A percentile compares a stretch with the other conserved stretches of the same genome.
phyloP scores from a whole-genome alignment of 2,797 vertebrate genomes.

The Staurois parvus region DNA sequence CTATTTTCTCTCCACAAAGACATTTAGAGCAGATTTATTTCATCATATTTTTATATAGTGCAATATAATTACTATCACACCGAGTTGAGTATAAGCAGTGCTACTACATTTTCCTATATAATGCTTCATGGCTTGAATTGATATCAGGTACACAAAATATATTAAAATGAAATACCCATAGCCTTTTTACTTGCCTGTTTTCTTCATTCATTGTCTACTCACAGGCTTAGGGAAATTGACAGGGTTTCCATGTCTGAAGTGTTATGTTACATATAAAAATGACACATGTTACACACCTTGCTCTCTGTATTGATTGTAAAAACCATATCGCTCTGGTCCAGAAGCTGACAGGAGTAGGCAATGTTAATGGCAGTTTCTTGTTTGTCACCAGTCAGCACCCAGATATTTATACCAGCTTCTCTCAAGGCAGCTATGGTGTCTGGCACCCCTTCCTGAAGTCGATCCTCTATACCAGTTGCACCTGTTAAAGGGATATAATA shows the following conservation, averaged over 20 bases:
- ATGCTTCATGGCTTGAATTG: too few species aligned
- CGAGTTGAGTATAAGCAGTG: background rate
- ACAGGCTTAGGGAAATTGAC: too few species aligned
- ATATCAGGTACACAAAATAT: too few species aligned
- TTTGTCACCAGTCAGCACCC: conserved; percentile 97
- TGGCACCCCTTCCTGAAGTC: conserved; percentile 90
- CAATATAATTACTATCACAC: too few species aligned
- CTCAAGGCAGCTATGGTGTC: conserved; percentile 87
- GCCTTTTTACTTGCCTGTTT: too few species aligned
- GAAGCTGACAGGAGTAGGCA: conserved; percentile 90
- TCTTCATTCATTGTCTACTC: too few species aligned
- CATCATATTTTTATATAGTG: too few species aligned
- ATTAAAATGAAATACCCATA: too few species aligned
- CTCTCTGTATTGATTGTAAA: conserved; percentile 90
- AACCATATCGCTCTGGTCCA: conserved; percentile 87
- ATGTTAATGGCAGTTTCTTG: conserved; percentile 95
- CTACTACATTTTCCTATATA: background rate
- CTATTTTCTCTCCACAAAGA: too few species aligned
- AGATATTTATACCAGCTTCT: conserved; percentile 90
- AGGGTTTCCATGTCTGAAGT: background rate
- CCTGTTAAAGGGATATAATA: conserved; percentile 76
- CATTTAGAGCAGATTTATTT: too few species aligned
- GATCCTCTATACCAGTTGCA: conserved; percentile 94
- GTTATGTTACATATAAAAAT: background rate
- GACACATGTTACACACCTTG: conserved; percentile 76